Percentiles rank a stretch among this genome's conserved stretches.
Conservation (phyloP, 2,797 vertebrate genomes). For the Lateolabrax maculatus region DNA sequence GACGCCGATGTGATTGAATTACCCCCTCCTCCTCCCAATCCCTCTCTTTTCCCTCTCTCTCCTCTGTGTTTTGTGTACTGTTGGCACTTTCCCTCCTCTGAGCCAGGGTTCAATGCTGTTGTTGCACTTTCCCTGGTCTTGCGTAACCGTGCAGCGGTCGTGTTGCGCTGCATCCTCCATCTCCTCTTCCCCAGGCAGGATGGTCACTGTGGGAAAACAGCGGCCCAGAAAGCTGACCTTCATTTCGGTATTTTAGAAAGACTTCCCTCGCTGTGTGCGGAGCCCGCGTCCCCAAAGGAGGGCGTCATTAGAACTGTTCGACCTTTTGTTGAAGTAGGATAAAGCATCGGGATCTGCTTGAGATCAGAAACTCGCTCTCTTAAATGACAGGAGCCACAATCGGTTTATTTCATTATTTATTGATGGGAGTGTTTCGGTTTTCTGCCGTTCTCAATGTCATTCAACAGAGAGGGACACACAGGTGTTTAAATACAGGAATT, state of each 20-base stretch:
- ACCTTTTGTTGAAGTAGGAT: conserved; percentile 65
- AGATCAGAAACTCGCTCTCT: conserved; percentile 36
- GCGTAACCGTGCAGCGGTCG: conserved; percentile 68
- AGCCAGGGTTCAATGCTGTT: conserved; percentile 72
- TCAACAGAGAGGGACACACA: conserved; percentile 17
- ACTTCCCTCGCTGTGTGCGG: conserved; percentile 20
- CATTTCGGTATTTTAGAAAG: conserved; percentile 70
- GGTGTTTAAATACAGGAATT: conserved; percentile 43
- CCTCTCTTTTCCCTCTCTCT: conserved; percentile 25
- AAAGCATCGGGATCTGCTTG: conserved; percentile 17
- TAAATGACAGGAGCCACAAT: conserved; percentile 46
- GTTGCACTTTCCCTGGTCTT: conserved; percentile 78
- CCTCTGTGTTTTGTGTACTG: conserved; percentile 60
- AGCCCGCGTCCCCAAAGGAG: conserved; percentile 51
- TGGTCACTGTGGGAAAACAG: conserved; percentile 76
- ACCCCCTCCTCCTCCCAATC: conserved; percentile 40
- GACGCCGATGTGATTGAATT: conserved; percentile 80
- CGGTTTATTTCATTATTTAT: conserved; percentile 61
- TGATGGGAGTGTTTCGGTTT: conserved; percentile 55
- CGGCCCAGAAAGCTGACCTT: conserved; percentile 79
- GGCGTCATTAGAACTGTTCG: conserved; percentile 55
- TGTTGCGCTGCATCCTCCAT: conserved; percentile 63
- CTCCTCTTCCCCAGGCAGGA: conserved; percentile 68
- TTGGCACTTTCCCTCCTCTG: conserved; percentile 71
- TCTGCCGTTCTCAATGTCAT: conserved; percentile 44